A percentile compares a stretch with the other conserved stretches of the same genome.
Evolutionary conservation across 2,888 invertebrate genomes (phyloP).

Genomic region (Ganaspis brasiliensis): DNA sequence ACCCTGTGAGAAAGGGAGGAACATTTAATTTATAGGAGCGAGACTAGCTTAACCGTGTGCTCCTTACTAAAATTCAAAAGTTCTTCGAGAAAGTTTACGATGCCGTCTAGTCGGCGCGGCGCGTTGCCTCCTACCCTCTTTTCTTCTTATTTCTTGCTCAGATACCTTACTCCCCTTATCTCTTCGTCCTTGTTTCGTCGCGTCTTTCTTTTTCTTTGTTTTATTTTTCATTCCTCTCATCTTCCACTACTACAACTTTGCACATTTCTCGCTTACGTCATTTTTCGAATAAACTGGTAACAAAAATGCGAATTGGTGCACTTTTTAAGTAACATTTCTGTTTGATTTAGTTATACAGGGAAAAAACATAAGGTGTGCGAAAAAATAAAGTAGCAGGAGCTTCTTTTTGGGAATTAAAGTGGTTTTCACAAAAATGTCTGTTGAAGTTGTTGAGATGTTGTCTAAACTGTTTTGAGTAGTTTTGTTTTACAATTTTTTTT

Average conservation of each 20-base stretch:
- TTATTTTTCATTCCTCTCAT: constrained; percentile 5
- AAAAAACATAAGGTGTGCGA: no score
- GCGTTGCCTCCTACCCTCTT: constrained; percentile 57
- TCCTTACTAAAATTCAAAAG: constrained; percentile 59
- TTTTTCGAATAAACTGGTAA: constrained; percentile 7
- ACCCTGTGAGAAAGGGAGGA: constrained; percentile 61
- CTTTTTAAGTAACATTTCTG: neutral
- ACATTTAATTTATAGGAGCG: constrained; percentile 72
- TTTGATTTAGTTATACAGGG: neutral
- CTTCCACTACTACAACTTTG: constrained; percentile 6
- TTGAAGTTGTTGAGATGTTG: no score
- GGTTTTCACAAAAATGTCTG: no score
- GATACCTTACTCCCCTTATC: constrained; percentile 26
- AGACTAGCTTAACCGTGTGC: constrained; percentile 57
- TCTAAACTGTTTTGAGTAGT: no score
- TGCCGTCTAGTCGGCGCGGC: constrained; percentile 78
- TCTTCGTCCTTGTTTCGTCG: constrained; percentile 14
- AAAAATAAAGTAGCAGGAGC: no score
- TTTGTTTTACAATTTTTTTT: no score
- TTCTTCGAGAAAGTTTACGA: constrained; percentile 66
- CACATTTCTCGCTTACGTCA: constrained; percentile 34
- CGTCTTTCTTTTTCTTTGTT: constrained; percentile 20
- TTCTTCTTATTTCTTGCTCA: constrained; percentile 42
- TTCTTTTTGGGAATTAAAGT: no score
- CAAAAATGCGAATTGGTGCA: neutral